These are phyloP conservation scores for Actinia equina DNA, from an alignment of 64 coral and sea anemone species.

Conservation along the genomic window DNA sequence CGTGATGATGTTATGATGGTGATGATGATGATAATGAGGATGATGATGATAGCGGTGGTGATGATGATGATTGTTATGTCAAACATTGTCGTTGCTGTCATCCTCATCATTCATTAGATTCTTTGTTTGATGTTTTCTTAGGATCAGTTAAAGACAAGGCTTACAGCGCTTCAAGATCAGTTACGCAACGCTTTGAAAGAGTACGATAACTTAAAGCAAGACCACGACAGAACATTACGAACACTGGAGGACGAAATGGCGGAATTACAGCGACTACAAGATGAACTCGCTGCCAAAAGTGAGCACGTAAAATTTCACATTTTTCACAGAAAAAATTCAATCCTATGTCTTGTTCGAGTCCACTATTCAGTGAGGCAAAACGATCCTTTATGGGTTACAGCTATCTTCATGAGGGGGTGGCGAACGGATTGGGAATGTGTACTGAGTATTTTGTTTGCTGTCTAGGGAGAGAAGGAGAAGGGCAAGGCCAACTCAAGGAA, in stretches of 20 bases:
- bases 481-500: constrained; percentile 67
- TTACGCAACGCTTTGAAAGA: constrained; percentile 56
- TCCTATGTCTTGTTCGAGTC: too few species aligned
- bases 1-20: too few species aligned
- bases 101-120: not conserved
- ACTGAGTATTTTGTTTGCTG: not conserved
- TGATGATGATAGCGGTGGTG: too few species aligned
- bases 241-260: constrained; percentile 66
- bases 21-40: too few species aligned
- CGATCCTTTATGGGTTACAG: too few species aligned
- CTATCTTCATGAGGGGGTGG: too few species aligned
- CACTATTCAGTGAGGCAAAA: not conserved
- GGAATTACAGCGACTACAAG: constrained; percentile 56
- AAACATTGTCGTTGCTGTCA: too few species aligned
- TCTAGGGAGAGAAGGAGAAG: constrained; percentile 41
- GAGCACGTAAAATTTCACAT: not conserved
- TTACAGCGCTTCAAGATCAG: constrained; percentile 62
- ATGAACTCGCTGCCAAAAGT: constrained; percentile 45
- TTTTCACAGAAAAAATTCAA: too few species aligned
- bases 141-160: constrained; percentile 41
- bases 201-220: constrained; percentile 62
- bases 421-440: too few species aligned
- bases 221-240: constrained; percentile 50
- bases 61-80: too few species aligned
- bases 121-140: not conserved